These are phyloP conservation scores for Hypotaenidia okinawae DNA, from an alignment of 2,797 vertebrate genomes.

Conservation along the genomic window DNA sequence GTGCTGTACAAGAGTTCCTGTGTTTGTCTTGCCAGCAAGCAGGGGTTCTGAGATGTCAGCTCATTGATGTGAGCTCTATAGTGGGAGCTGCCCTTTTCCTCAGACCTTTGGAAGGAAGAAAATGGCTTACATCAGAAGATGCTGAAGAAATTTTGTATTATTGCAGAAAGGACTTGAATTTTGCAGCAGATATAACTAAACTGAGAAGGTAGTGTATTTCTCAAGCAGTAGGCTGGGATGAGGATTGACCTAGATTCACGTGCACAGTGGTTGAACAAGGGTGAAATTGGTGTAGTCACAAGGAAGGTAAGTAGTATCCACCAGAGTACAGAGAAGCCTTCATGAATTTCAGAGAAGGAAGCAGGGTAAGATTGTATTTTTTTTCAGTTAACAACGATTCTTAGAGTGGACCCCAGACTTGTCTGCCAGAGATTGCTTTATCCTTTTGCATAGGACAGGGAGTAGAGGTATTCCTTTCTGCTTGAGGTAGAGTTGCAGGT, in stretches of 20 bases:
- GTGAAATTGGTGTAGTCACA: background rate
- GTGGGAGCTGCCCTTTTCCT: background rate
- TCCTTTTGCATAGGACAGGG: background rate
- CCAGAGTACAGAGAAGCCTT: background rate
- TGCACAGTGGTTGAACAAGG: background rate
- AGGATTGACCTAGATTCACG: background rate
- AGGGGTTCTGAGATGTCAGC: background rate
- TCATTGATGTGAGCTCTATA: background rate
- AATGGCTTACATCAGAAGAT: background rate
- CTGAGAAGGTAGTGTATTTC: background rate
- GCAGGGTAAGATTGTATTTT: background rate
- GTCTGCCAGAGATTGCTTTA: background rate
- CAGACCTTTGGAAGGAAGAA: background rate
- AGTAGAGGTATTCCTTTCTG: background rate
- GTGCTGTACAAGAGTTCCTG: slow-evolving; percentile 8
- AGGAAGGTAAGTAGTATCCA: background rate
- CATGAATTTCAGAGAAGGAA: background rate
- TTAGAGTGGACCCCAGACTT: background rate
- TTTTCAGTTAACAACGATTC: background rate
- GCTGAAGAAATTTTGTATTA: background rate
- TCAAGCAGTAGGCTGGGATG: background rate
- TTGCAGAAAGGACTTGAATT: background rate
- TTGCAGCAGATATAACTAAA: background rate
- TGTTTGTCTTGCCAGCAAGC: slow-evolving; percentile 4
- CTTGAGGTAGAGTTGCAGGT: background rate